These are phyloP conservation scores for Leptobrachium ailaonicum DNA, from an alignment of 2,113 vertebrate genomes.

Conservation along the genomic window DNA sequence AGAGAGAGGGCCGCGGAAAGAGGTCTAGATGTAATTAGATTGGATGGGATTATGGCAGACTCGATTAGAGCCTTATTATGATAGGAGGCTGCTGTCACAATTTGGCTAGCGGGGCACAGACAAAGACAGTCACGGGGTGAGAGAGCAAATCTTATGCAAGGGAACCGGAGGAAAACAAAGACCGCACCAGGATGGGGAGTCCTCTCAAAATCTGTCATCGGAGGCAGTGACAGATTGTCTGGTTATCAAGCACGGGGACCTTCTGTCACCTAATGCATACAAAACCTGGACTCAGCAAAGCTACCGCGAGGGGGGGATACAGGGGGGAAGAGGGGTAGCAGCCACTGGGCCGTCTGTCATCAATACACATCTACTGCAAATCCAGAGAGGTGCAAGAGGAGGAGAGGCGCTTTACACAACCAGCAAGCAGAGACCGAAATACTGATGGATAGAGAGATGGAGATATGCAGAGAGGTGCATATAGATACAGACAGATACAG, in stretches of 20 bases:
- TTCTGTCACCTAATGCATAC: slow-evolving; percentile 59
- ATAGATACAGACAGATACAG: too few relatives aligned
- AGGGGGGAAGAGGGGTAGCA: slow-evolving; percentile 13
- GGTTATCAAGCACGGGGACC: slow-evolving; percentile 60
- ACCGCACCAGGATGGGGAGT: slow-evolving; percentile 51
- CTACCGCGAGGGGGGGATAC: slow-evolving; percentile 4
- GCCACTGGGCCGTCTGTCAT: slow-evolving; percentile 34
- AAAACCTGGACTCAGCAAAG: slow-evolving; percentile 52
- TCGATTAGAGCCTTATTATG: slow-evolving; percentile 62
- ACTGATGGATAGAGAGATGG: too few relatives aligned
- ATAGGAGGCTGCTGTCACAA: slow-evolving; percentile 60
- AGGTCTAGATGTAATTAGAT: slow-evolving; percentile 69
- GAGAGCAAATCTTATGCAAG: slow-evolving; percentile 53
- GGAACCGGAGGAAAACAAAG: slow-evolving; percentile 50
- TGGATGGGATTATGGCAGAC: slow-evolving; percentile 64
- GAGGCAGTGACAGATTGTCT: slow-evolving; percentile 66
- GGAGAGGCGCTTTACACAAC: neutral
- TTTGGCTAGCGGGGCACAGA: slow-evolving; percentile 54
- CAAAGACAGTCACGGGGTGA: slow-evolving; percentile 54
- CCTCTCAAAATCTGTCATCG: slow-evolving; percentile 59
- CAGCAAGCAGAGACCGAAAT: too few relatives aligned
- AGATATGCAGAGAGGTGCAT: too few relatives aligned
- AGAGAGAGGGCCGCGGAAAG: slow-evolving; percentile 39
- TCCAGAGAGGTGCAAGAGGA: neutral
- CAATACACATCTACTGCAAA: neutral